Evolutionary conservation across 2,797 vertebrate genomes (phyloP), one percentile per base, ranked within the genome.

Genomic region (Alauda arvensis): DNA sequence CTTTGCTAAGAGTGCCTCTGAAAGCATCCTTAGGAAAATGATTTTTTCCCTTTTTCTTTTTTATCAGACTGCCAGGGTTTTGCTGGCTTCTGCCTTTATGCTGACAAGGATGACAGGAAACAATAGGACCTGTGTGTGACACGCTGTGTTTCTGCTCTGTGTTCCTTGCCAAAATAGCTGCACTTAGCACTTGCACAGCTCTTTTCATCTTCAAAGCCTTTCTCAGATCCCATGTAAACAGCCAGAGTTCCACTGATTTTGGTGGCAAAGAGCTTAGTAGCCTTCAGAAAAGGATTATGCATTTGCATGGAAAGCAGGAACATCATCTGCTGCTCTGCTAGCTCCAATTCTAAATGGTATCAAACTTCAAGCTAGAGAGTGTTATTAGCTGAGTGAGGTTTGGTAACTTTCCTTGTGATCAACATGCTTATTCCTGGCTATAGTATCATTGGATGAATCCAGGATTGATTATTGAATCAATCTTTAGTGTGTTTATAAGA

Each of bases 161-260:
- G 52, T 71, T 75, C 72, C n/a, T 43, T 91, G 90, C 90, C 90
- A 94, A 87, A 89, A 81, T 70, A 94, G 89, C 87, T 87, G 24
- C 82, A 63, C 90, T 91, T 80, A 89, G 39, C 77, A 68, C 77
- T 92, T 89, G 63, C 77, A 57, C 40, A 53, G 43, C n/a, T 33
- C 85, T 85, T 93, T 91, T 94, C 48, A 94, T 95, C 94, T 95
- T 95, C 94, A 95, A 95, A 95, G 94, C 59, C 72, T 66, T 87
- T 69, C 65, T 23, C 40, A 79, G 78, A 80, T 71, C 43, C 5
- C 0, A 71, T 70, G 82, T 86, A 91, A 94, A 77, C 87, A 94
- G 79, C 75, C 8, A 0, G 56, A 81, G 61, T 85, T 90, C 74
- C 88, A 75, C 68, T 87, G 84, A 91, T 89, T 95, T 87, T 90